phyloP scores from a whole-genome alignment of 2,797 vertebrate genomes.

The Nothura maculosa region DNA sequence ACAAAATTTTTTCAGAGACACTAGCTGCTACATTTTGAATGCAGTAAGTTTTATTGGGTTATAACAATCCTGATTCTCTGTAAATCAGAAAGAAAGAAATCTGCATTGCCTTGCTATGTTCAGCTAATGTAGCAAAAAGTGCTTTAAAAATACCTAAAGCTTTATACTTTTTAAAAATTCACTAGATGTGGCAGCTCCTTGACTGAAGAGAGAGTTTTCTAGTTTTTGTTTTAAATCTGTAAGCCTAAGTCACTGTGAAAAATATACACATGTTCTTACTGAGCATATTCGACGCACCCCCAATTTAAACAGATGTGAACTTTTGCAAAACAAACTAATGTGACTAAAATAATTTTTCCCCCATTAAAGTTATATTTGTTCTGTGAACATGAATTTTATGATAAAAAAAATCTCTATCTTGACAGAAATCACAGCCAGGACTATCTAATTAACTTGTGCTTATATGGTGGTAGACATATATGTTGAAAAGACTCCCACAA shows the following conservation, averaged over 20 bases:
- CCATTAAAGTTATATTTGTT: not conserved
- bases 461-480: not conserved
- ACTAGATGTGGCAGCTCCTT: not conserved
- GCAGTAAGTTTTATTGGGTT: not conserved
- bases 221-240: not conserved
- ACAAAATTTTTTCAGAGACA: not conserved
- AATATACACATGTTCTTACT: not conserved
- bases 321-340: not conserved
- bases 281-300: not conserved
- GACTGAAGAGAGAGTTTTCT: not conserved
- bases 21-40: not conserved
- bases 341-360: not conserved
- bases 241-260: not conserved
- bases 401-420: not conserved
- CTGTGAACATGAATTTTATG: not conserved
- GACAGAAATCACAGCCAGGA: conserved; percentile 15
- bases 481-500: conserved; percentile 3
- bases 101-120: not conserved
- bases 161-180: not conserved
- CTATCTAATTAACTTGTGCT: not conserved
- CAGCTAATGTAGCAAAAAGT: not conserved
- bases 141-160: not conserved
- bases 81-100: not conserved
- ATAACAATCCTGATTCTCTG: not conserved
- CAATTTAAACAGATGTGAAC: not conserved